A percentile compares a stretch with the other conserved stretches of the same genome.
These are phyloP conservation scores for Gadopsis marmoratus DNA, from an alignment of 2,797 vertebrate genomes.

Conservation along the genomic window DNA sequence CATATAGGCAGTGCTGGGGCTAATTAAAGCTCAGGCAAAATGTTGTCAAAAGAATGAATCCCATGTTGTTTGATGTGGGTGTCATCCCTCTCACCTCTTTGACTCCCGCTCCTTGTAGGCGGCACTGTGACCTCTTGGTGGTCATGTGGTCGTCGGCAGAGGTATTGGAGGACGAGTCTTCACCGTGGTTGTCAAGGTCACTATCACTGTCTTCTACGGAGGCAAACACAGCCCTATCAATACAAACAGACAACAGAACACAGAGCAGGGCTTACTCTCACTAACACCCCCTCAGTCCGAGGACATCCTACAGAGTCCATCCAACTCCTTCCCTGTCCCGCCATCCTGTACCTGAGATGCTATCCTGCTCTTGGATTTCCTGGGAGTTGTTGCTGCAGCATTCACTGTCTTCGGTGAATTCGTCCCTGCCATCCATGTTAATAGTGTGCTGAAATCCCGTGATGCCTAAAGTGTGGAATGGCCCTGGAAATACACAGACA, in stretches of 20 bases:
- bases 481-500: slow-evolving; percentile 75
- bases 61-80: background rate
- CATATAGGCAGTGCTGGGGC: background rate
- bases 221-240: slow-evolving; percentile 84
- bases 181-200: slow-evolving; percentile 85
- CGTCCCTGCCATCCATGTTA: slow-evolving; percentile 87
- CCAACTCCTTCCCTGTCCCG: slow-evolving; percentile 21
- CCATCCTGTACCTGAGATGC: slow-evolving; percentile 82
- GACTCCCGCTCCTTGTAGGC: slow-evolving; percentile 81
- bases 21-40: background rate
- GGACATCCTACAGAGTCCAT: slow-evolving; percentile 54
- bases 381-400: slow-evolving; percentile 87
- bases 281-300: slow-evolving; percentile 70
- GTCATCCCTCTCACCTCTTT: slow-evolving; percentile 83
- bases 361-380: slow-evolving; percentile 86
- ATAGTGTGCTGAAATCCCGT: slow-evolving; percentile 84
- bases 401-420: slow-evolving; percentile 85
- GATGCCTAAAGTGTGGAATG: slow-evolving; percentile 86
- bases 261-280: slow-evolving; percentile 80
- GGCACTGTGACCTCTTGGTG: slow-evolving; percentile 81
- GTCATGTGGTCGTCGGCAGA: slow-evolving; percentile 87
- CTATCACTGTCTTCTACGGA: slow-evolving; percentile 88
- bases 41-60: background rate
- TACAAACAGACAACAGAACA: slow-evolving; percentile 82
- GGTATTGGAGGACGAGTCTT: slow-evolving; percentile 86